phyloP scores from a whole-genome alignment of 2,113 vertebrate genomes.

The Poeciliopsis turrubarensis region DNA sequence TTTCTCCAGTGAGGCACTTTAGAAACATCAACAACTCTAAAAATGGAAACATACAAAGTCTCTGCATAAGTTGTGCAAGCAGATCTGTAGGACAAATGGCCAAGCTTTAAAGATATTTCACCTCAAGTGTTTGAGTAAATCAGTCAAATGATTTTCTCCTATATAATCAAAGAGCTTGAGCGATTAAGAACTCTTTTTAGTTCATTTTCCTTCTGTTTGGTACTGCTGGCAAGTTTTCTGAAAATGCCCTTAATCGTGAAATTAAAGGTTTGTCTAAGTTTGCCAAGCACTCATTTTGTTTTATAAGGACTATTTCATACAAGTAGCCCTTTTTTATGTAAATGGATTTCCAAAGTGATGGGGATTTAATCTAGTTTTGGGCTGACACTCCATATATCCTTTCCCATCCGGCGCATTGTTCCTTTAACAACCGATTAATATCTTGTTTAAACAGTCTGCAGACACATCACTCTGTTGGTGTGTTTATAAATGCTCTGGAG shows the following conservation, averaged over 20 bases:
- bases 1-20: slow-evolving; percentile 17
- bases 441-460: slow-evolving; percentile 84
- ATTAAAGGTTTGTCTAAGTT: neutral
- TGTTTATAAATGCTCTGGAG: slow-evolving; percentile 82
- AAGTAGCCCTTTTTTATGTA: neutral
- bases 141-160: no score
- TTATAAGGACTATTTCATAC: neutral
- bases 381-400: slow-evolving; percentile 78
- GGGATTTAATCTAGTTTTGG: slow-evolving; percentile 57
- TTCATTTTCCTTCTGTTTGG: neutral
- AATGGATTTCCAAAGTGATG: neutral
- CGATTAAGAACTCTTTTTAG: neutral
- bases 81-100: neutral
- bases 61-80: neutral
- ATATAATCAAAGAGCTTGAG: no score
- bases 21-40: slow-evolving; percentile 16
- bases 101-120: neutral
- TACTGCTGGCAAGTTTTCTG: no score
- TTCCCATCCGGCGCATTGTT: slow-evolving; percentile 80
- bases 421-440: slow-evolving; percentile 80
- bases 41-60: neutral
- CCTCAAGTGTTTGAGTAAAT: neutral
- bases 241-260: neutral
- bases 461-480: slow-evolving; percentile 69
- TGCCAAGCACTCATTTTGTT: no score